Percentiles rank a stretch among this genome's conserved stretches.
These are phyloP conservation scores for Porites rus DNA, from an alignment of 92 coral and sea anemone species.

Conservation along the genomic window DNA sequence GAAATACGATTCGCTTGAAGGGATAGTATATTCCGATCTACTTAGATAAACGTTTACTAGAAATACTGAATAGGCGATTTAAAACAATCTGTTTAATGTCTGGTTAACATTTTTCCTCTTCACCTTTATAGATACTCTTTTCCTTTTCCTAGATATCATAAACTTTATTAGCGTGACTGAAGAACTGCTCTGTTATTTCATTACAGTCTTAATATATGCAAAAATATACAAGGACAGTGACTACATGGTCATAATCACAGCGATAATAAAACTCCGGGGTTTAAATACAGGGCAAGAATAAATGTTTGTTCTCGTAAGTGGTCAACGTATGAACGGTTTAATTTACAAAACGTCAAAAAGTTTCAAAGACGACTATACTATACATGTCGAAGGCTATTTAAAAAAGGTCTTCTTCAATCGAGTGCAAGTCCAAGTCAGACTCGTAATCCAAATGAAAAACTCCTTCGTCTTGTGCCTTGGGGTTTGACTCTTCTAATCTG, in stretches of 20 bases:
- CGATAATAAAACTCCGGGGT: slow-evolving; percentile 50
- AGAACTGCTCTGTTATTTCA: slow-evolving; percentile 30
- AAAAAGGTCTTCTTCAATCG: slow-evolving; percentile 86
- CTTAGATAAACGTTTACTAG: neutral
- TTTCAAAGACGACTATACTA: slow-evolving; percentile 19
- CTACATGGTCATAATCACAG: slow-evolving; percentile 23
- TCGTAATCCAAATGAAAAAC: slow-evolving; percentile 74
- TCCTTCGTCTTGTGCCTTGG: slow-evolving; percentile 68
- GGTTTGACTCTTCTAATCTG: slow-evolving; percentile 28
- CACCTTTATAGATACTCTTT: slow-evolving; percentile 22
- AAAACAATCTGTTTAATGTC: slow-evolving; percentile 63
- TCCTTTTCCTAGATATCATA: slow-evolving; percentile 19
- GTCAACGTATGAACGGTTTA: slow-evolving; percentile 33
- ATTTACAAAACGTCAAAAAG: slow-evolving; percentile 46
- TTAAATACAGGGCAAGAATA: slow-evolving; percentile 82
- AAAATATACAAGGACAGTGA: slow-evolving; percentile 83
- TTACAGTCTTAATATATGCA: slow-evolving; percentile 81
- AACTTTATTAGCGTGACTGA: slow-evolving; percentile 14
- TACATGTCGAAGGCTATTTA: slow-evolving; percentile 28
- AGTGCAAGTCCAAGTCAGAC: slow-evolving; percentile 87
- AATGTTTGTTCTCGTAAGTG: slow-evolving; percentile 35
- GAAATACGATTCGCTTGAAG: slow-evolving; percentile 31
- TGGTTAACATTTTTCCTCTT: slow-evolving; percentile 27
- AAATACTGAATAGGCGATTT: slow-evolving; percentile 59
- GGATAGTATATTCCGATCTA: neutral